These are phyloP conservation scores for Epinephelus malabaricus DNA, from an alignment of 2,797 vertebrate genomes.

Conservation along the genomic window DNA sequence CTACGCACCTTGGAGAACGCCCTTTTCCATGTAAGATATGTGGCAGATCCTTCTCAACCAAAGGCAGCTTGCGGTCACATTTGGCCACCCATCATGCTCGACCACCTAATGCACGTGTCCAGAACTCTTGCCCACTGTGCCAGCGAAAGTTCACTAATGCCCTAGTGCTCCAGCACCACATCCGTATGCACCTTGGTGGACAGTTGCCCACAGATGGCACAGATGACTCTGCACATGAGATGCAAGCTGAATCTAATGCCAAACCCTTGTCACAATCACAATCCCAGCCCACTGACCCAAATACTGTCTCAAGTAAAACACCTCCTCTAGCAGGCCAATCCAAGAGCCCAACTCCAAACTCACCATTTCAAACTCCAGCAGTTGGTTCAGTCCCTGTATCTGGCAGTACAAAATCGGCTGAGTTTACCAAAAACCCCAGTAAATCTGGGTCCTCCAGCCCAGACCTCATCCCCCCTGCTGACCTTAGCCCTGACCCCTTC, in stretches of 20 bases:
- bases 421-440: conserved; percentile 64
- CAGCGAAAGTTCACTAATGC: conserved; percentile 95
- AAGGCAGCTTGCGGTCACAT: conserved; percentile 92
- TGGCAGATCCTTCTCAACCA: conserved; percentile 93
- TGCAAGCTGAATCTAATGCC: conserved; percentile 68
- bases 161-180: conserved; percentile 93
- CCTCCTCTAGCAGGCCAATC: conserved; percentile 35
- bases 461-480: conserved; percentile 80
- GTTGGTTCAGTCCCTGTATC: conserved; percentile 40
- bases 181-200: conserved; percentile 94
- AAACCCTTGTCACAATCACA: conserved; percentile 72
- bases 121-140: conserved; percentile 94
- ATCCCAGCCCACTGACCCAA: conserved; percentile 61
- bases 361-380: conserved; percentile 61
- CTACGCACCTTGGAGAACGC: conserved; percentile 93
- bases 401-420: conserved; percentile 60
- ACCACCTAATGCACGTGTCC: conserved; percentile 87
- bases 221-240: conserved; percentile 74
- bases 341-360: conserved; percentile 54
- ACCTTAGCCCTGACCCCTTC: conserved; percentile 84
- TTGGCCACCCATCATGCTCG: conserved; percentile 91
- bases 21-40: conserved; percentile 95
- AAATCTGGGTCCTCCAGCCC: conserved; percentile 81
- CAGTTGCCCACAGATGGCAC: conserved; percentile 88
- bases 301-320: conserved; percentile 52